Evolutionary conservation across 2,113 vertebrate genomes (phyloP).

Genomic region (Tetraodon nigroviridis): DNA sequence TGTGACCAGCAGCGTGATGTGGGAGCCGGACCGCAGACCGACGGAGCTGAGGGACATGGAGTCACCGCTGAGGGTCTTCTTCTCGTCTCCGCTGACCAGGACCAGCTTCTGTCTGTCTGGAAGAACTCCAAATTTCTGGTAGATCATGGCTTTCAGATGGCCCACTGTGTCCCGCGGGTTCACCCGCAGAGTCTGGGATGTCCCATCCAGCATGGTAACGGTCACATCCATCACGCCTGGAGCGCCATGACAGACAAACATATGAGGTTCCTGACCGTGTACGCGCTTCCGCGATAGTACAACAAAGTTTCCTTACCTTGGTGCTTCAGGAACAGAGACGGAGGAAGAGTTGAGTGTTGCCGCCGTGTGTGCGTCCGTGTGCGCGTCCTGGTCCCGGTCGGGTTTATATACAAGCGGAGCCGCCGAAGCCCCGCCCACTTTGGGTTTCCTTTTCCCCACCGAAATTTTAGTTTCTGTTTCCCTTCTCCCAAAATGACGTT

Average conservation of each 20-base stretch:
- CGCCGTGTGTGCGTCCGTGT: too few relatives aligned
- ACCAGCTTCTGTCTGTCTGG: slow-evolving; percentile 30
- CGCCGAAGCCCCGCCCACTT: background rate
- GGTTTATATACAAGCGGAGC: slow-evolving; percentile 15
- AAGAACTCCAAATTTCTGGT: accelerated
- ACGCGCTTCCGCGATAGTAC: background rate
- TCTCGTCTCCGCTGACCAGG: slow-evolving; percentile 29
- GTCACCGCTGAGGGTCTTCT: slow-evolving; percentile 26
- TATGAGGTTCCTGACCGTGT: background rate
- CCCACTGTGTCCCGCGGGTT: slow-evolving; percentile 50
- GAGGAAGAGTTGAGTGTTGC: too few relatives aligned
- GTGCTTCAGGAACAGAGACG: background rate
- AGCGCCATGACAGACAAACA: background rate
- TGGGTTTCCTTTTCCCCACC: background rate
- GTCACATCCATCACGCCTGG: slow-evolving; percentile 44
- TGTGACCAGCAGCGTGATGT: slow-evolving; percentile 54
- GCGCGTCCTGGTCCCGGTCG: background rate
- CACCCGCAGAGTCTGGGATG: slow-evolving; percentile 35
- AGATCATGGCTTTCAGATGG: slow-evolving; percentile 34
- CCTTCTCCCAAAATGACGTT: slow-evolving; percentile 9
- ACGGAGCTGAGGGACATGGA: slow-evolving; percentile 11
- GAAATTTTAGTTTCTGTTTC: slow-evolving; percentile 36
- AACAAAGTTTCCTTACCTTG: slow-evolving; percentile 12
- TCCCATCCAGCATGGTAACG: slow-evolving; percentile 25
- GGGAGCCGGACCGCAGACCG: slow-evolving; percentile 41